These are phyloP conservation scores for Thyatira batis DNA, from an alignment of 2,888 invertebrate genomes.

Conservation along the genomic window DNA sequence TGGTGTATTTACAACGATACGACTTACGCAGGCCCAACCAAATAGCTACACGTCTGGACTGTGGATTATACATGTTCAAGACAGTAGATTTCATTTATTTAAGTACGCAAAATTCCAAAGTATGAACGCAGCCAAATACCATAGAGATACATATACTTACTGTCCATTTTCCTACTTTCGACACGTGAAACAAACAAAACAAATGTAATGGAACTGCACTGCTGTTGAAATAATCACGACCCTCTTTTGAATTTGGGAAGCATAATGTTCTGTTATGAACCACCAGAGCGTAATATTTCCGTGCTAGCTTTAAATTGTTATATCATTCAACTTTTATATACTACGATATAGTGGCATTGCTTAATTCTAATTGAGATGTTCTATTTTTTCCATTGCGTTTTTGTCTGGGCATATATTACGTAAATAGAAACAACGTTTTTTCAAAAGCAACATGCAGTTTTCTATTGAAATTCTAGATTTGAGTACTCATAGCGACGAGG, in stretches of 20 bases:
- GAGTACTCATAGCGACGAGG: not conserved
- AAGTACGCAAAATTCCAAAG: not conserved
- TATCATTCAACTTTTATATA: conserved; percentile 9
- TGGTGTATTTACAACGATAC: not conserved
- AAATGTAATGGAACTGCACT: conserved; percentile 21
- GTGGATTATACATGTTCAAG: not conserved
- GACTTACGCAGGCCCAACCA: not conserved
- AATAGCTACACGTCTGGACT: not conserved
- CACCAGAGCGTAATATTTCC: conserved; percentile 19
- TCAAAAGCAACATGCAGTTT: too few relatives aligned
- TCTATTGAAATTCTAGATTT: not conserved
- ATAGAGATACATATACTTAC: not conserved
- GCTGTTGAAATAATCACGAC: conserved; percentile 29
- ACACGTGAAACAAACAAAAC: conserved; percentile 18
- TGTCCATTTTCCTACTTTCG: conserved; percentile 12
- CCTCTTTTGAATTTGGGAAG: conserved; percentile 26
- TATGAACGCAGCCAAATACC: not conserved
- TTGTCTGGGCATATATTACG: not conserved
- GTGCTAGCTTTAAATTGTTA: conserved; percentile 19
- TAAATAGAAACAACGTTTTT: not conserved
- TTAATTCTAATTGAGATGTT: conserved; percentile 2
- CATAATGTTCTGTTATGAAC: conserved; percentile 25
- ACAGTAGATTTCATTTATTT: not conserved
- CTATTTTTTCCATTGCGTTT: not conserved
- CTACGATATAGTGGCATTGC: not conserved